Evolutionary conservation across 2,113 vertebrate species (phyloP).

Genomic region (Chitala chitala): DNA sequence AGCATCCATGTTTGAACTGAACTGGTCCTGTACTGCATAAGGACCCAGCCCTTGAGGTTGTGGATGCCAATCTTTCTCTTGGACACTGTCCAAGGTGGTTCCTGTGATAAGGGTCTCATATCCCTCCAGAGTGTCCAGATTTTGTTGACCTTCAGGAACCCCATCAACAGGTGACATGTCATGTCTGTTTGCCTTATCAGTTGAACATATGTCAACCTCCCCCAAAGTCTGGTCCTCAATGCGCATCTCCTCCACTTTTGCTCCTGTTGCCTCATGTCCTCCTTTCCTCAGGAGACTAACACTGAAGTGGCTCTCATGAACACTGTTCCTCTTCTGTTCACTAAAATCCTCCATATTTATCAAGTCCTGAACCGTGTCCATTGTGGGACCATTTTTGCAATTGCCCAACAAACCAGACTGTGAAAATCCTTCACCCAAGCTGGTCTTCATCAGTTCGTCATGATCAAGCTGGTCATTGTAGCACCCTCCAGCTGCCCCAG

Average conservation of each 20-base stretch:
- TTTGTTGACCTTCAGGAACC: neutral
- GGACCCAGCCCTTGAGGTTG: neutral
- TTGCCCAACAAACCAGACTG: neutral
- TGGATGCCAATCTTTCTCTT: neutral
- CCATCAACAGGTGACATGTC: neutral
- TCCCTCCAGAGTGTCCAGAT: neutral
- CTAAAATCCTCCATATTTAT: conserved; percentile 55
- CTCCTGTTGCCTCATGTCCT: neutral
- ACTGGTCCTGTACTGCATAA: neutral
- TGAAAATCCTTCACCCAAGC: neutral
- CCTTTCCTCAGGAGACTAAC: neutral
- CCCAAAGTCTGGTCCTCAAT: neutral
- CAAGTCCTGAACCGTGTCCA: conserved; percentile 44
- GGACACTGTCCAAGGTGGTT: neutral
- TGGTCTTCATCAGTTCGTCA: neutral
- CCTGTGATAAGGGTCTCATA: too few species aligned
- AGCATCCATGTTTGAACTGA: neutral
- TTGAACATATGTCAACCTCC: neutral
- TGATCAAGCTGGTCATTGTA: neutral
- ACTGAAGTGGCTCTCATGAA: conserved; percentile 8
- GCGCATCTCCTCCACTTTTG: neutral
- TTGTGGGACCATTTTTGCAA: neutral
- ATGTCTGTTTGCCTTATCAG: neutral
- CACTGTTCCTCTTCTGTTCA: conserved; percentile 30
- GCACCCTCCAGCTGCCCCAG: neutral